These are phyloP conservation scores for Apus apus DNA, from an alignment of 2,113 vertebrate genomes.

Conservation along the genomic window DNA sequence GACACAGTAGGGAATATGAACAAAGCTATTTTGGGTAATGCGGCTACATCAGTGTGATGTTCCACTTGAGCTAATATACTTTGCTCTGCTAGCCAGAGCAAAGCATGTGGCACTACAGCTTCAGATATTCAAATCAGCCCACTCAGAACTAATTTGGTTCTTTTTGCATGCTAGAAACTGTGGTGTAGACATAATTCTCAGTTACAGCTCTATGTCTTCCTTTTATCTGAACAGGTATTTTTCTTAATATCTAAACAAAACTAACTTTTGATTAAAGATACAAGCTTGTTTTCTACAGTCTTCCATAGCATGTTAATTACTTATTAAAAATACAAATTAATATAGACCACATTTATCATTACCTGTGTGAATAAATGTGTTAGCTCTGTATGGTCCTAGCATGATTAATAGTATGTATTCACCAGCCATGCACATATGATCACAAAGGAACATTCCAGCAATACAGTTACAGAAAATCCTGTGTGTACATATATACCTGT, in stretches of 20 bases:
- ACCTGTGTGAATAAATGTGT: neutral
- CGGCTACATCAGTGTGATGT: neutral
- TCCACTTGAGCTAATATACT: conserved; percentile 16
- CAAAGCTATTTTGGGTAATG: neutral
- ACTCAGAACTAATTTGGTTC: neutral
- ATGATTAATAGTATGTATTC: neutral
- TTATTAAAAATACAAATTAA: neutral
- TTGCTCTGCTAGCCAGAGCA: neutral
- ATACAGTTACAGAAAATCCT: neutral
- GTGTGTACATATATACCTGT: rapidly evolving
- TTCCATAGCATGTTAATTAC: neutral
- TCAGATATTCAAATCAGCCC: neutral
- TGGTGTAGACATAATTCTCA: neutral
- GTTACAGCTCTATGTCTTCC: neutral
- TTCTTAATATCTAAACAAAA: neutral
- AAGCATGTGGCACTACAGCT: neutral
- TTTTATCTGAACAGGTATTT: neutral
- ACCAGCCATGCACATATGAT: neutral
- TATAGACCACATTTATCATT: neutral
- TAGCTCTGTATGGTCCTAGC: neutral
- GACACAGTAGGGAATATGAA: neutral
- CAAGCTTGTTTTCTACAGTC: neutral
- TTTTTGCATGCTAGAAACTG: neutral
- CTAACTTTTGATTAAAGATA: neutral
- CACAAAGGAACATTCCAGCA: neutral